These are phyloP conservation scores for Microcebus tavaratra DNA, from an alignment of 2,113 vertebrate genomes.

Conservation along the genomic window DNA sequence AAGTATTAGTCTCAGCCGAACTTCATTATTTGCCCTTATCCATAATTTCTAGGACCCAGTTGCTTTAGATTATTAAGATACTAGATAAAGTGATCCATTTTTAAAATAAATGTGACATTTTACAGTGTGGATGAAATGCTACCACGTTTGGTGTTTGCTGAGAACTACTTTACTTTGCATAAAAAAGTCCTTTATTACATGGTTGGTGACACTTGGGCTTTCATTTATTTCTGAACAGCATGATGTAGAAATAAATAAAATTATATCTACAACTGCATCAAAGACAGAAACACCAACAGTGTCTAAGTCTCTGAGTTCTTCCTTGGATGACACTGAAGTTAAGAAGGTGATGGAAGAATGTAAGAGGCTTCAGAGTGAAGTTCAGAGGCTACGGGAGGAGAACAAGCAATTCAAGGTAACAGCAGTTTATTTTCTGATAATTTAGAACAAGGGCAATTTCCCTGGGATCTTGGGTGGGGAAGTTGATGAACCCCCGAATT, in stretches of 20 bases:
- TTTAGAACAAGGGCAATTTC: not conserved
- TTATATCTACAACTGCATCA: slow-evolving; percentile 91
- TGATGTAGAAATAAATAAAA: slow-evolving; percentile 97
- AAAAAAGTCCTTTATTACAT: not conserved
- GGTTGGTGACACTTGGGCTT: slow-evolving; percentile 66
- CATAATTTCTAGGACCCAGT: slow-evolving; percentile 36
- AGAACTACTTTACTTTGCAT: slow-evolving; percentile 36
- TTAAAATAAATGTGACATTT: not conserved
- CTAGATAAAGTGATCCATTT: slow-evolving; percentile 43
- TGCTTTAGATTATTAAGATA: slow-evolving; percentile 42
- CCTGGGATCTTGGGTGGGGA: not conserved
- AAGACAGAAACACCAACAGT: slow-evolving; percentile 94
- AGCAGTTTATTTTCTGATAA: not conserved
- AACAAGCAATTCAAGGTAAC: slow-evolving; percentile 97
- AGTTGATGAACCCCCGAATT: not conserved
- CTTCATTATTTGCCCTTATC: slow-evolving; percentile 27
- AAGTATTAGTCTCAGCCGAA: not conserved
- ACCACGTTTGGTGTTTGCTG: not conserved
- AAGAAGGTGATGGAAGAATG: slow-evolving; percentile 98
- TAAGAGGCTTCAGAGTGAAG: slow-evolving; percentile 95
- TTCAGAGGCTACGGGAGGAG: slow-evolving; percentile 98
- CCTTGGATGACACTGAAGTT: slow-evolving; percentile 94
- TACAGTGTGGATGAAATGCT: not conserved
- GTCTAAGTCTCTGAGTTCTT: slow-evolving; percentile 93
- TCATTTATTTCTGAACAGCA: slow-evolving; percentile 89